These are phyloP conservation scores for Adelphocoris suturalis DNA, from an alignment of 2,888 invertebrate genomes.

Conservation along the genomic window DNA sequence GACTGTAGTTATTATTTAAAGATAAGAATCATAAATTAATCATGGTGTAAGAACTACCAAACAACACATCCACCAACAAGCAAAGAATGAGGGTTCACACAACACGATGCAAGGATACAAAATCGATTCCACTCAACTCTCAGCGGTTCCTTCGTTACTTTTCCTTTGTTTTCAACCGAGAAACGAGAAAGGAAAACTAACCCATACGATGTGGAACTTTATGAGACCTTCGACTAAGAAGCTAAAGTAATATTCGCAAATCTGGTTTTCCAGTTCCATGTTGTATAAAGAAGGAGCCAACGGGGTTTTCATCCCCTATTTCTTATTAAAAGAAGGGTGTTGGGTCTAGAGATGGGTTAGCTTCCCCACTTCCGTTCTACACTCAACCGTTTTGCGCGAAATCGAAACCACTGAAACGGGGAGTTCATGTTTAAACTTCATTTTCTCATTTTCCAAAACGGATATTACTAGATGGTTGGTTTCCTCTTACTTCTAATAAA, in stretches of 20 bases:
- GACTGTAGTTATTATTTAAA: no score
- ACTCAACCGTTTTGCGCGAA: not conserved
- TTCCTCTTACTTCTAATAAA: no score
- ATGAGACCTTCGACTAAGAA: constrained; percentile 5
- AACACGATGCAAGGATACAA: not conserved
- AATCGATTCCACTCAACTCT: constrained; percentile 9
- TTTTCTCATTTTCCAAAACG: not conserved
- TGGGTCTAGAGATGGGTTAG: not conserved
- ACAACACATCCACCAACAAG: no score
- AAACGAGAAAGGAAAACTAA: constrained; percentile 31
- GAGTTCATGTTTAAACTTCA: constrained; percentile 2
- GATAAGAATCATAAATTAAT: no score
- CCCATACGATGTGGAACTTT: constrained; percentile 32
- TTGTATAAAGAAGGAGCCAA: not conserved
- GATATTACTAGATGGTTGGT: no score
- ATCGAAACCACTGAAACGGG: not conserved
- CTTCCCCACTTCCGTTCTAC: no score
- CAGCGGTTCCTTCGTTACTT: not conserved
- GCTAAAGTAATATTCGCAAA: constrained; percentile 44
- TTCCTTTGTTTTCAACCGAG: not conserved
- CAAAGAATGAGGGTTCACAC: no score
- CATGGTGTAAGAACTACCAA: no score
- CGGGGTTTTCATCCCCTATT: not conserved
- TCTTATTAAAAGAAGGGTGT: not conserved
- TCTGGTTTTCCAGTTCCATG: constrained; percentile 40